Percentiles rank a stretch among this genome's conserved stretches.
Conservation (phyloP, 2,888 invertebrate genomes). For the Drosophila siamana region DNA sequence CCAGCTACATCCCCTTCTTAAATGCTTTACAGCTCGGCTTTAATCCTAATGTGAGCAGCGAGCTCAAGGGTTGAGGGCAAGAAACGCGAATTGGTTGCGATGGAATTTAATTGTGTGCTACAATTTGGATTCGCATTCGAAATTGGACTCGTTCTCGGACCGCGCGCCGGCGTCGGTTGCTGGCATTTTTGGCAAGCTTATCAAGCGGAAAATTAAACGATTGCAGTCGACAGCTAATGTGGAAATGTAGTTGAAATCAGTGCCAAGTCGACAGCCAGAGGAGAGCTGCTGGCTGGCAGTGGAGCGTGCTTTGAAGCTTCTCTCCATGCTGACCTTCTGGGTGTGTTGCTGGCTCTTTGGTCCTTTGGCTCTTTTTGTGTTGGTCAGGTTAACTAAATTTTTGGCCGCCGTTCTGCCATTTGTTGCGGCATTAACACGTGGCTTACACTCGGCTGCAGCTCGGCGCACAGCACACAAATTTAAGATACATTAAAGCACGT, state of each 20-base stretch:
- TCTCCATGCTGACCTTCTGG: conserved; percentile 24
- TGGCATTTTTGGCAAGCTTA: conserved; percentile 43
- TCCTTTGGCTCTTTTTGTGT: not conserved
- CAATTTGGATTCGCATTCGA: conserved; percentile 15
- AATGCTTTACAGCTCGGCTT: conserved; percentile 40
- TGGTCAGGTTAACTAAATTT: conserved; percentile 34
- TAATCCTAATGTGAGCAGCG: conserved; percentile 30
- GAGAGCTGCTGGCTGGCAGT: conserved; percentile 4
- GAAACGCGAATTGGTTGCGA: conserved; percentile 53
- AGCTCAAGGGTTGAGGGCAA: not conserved
- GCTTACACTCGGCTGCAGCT: conserved; percentile 14
- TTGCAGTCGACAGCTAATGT: conserved; percentile 45
- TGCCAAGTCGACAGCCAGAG: conserved; percentile 23
- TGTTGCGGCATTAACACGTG: conserved; percentile 52
- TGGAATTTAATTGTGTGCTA: conserved; percentile 74
- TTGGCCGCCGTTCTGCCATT: conserved; percentile 3
- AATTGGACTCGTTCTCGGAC: conserved; percentile 1
- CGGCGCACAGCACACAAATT: conserved; percentile 9
- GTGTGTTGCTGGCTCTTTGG: not conserved
- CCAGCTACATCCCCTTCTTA: conserved; percentile 28
- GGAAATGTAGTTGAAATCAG: conserved; percentile 49
- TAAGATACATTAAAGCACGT: conserved; percentile 44
- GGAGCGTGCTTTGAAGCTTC: conserved; percentile 42
- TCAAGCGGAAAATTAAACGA: conserved; percentile 73
- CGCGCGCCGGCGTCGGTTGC: conserved; percentile 26